Base-by-base conservation (phyloP, 2,113 vertebrate genomes). In the Polyodon spathula region DNA sequence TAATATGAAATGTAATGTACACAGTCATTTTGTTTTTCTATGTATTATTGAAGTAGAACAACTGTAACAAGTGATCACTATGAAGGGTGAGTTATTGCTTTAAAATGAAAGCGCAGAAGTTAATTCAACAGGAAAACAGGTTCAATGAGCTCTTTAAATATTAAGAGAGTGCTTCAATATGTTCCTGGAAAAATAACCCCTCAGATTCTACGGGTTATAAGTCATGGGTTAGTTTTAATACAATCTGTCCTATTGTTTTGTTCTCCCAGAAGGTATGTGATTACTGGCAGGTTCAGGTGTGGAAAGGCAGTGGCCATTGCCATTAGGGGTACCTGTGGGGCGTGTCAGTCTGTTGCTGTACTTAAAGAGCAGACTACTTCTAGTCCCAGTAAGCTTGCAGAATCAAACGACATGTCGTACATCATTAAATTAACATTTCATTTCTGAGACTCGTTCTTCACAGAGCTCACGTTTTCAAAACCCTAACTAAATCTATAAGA, bases 131-230 rank as follows among this genome's bases (percentile, higher is more conserved):
- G 79, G 76, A 78, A 77, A 80, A 80, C 69, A 71, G 70, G 84
- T 81, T 87, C 84, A 85, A 87, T 78, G 69, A 81, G 81, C 66
- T 54, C 84, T 88, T 73, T 67, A 84, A 57, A 81, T 78, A 72
- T 80, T 74, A 73, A 84, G 81, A 80, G 82, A 74, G 76, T 78
- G 77, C 82, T 88, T 83, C 66, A 84, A 68, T 72, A 65, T 70
- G 81, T 78, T 80, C 71, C 73, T 63, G 63, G 67, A 77, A 79
- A 70, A 78, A 71, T 73, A 81, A n/a, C n/a, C n/a, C n/a, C n/a
- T n/a, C n/a, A n/a, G n/a, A n/a, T n/a, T n/a, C n/a, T n/a, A n/a
- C n/a, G n/a, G n/a, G n/a, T n/a, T n/a, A n/a, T n/a, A 37, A 58
- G 71, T 68, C 68, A 59, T 69, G 71, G 70, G 70, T 63, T n/a